phyloP scores from a whole-genome alignment of 2,797 vertebrate genomes.

The Rallus crepitans region DNA sequence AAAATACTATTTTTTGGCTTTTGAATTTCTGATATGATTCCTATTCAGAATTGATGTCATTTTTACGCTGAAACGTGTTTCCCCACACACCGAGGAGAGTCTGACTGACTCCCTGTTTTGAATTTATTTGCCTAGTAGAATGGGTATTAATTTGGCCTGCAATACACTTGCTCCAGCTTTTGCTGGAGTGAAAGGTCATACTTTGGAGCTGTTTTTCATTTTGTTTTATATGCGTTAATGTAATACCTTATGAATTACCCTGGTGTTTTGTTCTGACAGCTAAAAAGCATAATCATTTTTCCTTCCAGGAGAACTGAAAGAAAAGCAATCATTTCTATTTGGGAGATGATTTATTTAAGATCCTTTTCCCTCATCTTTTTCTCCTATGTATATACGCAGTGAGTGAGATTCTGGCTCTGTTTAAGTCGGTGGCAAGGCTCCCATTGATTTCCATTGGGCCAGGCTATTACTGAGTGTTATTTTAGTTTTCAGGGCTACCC shows the following conservation, averaged over 20 bases:
- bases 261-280: conserved; percentile 79
- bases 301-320: conserved; percentile 76
- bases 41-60: not conserved
- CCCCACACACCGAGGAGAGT: not conserved
- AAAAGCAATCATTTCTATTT: conserved; percentile 77
- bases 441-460: not conserved
- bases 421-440: not conserved
- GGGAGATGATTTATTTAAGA: conserved; percentile 77
- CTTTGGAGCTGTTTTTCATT: conserved; percentile 82
- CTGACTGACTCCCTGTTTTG: conserved; percentile 46
- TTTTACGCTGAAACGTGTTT: conserved; percentile 39
- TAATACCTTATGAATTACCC: conserved; percentile 82
- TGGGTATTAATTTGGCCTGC: conserved; percentile 77
- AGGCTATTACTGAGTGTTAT: not conserved
- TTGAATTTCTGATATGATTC: not conserved
- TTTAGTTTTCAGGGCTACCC: not conserved
- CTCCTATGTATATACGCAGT: conserved; percentile 47
- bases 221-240: conserved; percentile 83
- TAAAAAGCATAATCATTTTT: conserved; percentile 83
- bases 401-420: conserved; percentile 9
- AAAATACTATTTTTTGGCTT: not conserved
- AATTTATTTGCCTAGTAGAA: conserved; percentile 81
- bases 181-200: conserved; percentile 79
- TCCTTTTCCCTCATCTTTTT: conserved; percentile 67
- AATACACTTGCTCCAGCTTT: conserved; percentile 80